Base-by-base conservation (phyloP, 2,113 vertebrate genomes). In the Chrysemys picta region DNA sequence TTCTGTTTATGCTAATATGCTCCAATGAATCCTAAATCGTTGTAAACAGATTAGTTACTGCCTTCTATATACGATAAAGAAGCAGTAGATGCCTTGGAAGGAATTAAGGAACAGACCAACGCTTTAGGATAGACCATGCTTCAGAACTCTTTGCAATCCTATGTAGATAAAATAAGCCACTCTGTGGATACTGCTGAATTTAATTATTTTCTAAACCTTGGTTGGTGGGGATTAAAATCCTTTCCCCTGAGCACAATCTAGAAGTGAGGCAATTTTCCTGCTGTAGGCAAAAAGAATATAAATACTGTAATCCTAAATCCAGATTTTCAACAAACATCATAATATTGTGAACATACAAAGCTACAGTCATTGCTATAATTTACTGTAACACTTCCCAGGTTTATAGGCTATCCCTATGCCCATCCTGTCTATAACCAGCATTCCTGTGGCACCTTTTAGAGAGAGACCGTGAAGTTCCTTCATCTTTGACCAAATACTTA, bases 1-100 rank as follows among this genome's bases (percentile, higher is more conserved):
- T 7, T 80, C 45, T 83, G 50, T 91, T 93, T n/a, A 79, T 83
- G 69, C 89, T 38, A 72, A 38, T 72, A 38, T 38, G 65, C n/a
- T 38, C 19, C 65, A 72, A 38, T 38, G 65, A 38, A 38, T 72
- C 65, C 65, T 38, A 72, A 72, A 87, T 93, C 78, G 91, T 86
- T 83, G 84, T 86, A 92, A 96, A 82, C 91, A 96, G 75, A 84
- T 95, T 89, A 89, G 25, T 88, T 76, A 84, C 59, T 57, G 45
- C 89, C 52, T 11, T 89, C 53, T 56, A 72, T 38, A 38, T 38
- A 72, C 19, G 38, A 21, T 31, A 62, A 72, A 21, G 19, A 19
- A 72, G n/a, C n/a, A 72, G 65, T 8, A 72, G n/a, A 72, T 5
- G 65, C 35, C 65, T 87, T 35, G 8, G 17, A 87, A 82, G 5